phyloP scores from a whole-genome alignment of 2,888 invertebrate species.

The Hetaerina titia region DNA sequence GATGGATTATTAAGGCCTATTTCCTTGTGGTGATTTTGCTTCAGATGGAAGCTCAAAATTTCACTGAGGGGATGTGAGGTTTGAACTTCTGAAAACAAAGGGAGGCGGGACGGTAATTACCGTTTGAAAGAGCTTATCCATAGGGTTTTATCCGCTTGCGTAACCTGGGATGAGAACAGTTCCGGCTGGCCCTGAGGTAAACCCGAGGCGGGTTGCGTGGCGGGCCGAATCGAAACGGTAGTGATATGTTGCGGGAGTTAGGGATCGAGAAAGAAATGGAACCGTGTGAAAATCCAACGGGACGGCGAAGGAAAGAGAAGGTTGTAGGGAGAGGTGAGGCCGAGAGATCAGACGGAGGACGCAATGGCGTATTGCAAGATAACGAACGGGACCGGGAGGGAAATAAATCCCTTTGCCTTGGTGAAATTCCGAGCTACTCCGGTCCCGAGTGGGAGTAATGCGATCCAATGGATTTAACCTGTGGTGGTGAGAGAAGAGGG shows the following conservation, averaged over 20 bases:
- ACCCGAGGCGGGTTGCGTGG: too few relatives aligned
- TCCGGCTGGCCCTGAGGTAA: too few relatives aligned
- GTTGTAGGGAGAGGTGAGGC: neutral
- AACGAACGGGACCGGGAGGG: neutral
- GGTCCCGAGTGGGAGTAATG: neutral
- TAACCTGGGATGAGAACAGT: too few relatives aligned
- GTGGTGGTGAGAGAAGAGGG: neutral
- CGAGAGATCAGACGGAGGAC: neutral
- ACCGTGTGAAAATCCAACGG: too few relatives aligned
- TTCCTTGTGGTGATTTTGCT: neutral
- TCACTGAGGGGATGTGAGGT: neutral
- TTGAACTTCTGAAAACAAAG: too few relatives aligned
- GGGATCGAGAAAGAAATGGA: too few relatives aligned
- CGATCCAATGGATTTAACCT: neutral
- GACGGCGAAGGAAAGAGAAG: neutral
- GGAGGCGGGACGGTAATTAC: too few relatives aligned
- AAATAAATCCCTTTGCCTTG: neutral
- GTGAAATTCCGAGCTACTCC: neutral
- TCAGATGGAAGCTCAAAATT: neutral
- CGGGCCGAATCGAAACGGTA: too few relatives aligned
- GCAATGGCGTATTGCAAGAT: too few relatives aligned
- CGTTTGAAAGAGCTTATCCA: too few relatives aligned
- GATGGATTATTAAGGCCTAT: neutral
- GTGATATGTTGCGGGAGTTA: too few relatives aligned
- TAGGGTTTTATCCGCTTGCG: too few relatives aligned